Conservation (phyloP, 2,113 vertebrate genomes). For the Enhydra lutris region DNA sequence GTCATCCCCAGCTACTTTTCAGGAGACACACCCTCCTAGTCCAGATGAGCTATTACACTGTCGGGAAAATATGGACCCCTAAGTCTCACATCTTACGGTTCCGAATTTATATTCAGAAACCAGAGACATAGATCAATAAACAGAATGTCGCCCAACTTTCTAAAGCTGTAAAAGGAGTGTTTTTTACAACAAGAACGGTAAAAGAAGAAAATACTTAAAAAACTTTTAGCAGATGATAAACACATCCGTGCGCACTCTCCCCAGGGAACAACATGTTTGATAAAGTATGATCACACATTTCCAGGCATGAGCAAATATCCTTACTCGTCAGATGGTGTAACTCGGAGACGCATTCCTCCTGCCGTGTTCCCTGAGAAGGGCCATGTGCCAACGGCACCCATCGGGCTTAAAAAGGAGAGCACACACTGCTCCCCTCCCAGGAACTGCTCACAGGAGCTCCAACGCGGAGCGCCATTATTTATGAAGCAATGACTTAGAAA, state of each 20-base stretch:
- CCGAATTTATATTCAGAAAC: neutral
- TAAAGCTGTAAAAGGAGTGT: neutral
- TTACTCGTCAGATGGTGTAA: neutral
- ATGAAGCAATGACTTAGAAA: neutral
- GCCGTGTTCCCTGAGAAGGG: accelerated
- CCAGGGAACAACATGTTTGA: neutral
- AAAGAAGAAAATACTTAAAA: neutral
- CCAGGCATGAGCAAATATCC: neutral
- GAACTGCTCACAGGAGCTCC: no score
- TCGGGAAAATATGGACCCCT: neutral
- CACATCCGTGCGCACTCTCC: neutral
- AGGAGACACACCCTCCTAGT: neutral
- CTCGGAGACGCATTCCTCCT: neutral
- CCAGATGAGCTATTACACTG: neutral
- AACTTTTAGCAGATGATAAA: neutral
- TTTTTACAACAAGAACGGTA: neutral
- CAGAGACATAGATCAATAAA: neutral
- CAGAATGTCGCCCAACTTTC: neutral
- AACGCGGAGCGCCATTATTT: neutral
- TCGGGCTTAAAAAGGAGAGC: neutral
- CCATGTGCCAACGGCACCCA: accelerated
- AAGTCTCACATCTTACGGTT: neutral
- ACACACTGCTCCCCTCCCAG: neutral
- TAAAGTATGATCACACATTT: neutral
- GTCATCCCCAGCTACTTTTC: neutral